Evolutionary conservation across 2,888 invertebrate species (phyloP), one percentile per base, ranked within the genome.

Genomic region (Papilio gigon): DNA sequence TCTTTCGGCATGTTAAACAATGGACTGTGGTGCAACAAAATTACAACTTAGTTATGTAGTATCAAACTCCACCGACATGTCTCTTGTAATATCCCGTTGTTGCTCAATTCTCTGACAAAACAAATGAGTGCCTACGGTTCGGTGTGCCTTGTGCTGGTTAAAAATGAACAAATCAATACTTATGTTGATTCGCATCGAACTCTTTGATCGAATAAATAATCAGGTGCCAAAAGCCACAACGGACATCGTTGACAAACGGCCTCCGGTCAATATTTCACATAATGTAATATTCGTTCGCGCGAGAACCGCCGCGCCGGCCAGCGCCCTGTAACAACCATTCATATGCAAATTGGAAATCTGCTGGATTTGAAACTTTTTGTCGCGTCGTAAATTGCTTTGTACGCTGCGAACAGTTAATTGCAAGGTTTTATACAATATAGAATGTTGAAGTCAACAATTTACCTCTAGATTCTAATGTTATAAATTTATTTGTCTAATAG

Each of bases 341-440:
- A 65, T 65, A 65, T 65, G 65, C 58, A 65, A 65, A 65, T 65
- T 65, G 58, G 33, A 44, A 59, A 65, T 65, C 65, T 65, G 58
- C 33, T 59, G 58, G 33, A 33, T 59, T 33, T 44, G 58, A 59
- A 65, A 65, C 65, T 59, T 65, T 65, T 65, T 59, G 58, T 59
- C 35, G 17, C 22, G 33, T 42, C 27, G 22, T 65, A 65, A 65
- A 53, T 65, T 56, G 25, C 53, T 65, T 65, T 65, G 27, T 30
- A 27, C 35, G 56, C 17, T 56, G 14, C 25, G 27, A 65, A 17
- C 30, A 17, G 37, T 56, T 65, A 33, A 59, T 59, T 56, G 53
- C 30, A 53, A 27, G 27, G 27, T 27, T 27, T 53, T 53, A 22
- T 53, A 53, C 30, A 53, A 27, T 53, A 11, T 8, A 20, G 1